These are phyloP conservation scores for Notarius quadriscutis DNA, from an alignment of 2,113 vertebrate species.

Conservation along the genomic window DNA sequence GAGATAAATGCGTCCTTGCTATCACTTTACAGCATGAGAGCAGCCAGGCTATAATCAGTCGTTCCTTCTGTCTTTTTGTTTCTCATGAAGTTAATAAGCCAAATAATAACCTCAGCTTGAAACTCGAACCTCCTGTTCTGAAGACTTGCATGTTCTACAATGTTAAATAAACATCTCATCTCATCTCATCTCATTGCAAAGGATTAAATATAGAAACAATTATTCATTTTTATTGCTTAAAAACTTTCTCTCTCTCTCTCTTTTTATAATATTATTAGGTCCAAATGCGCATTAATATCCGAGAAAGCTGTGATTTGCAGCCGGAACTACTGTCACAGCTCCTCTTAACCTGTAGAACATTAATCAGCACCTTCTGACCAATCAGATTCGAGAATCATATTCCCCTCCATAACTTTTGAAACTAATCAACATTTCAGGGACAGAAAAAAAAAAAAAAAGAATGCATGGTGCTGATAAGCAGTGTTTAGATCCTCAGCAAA, in stretches of 20 bases:
- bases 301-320: not conserved
- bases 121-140: not conserved
- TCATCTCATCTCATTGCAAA: not conserved
- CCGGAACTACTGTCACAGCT: not conserved
- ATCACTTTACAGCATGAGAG: not conserved
- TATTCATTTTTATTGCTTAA: too few species aligned
- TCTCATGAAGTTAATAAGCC: not conserved
- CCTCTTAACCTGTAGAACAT: not conserved
- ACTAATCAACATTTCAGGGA: not conserved
- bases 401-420: not conserved
- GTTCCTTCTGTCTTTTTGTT: not conserved
- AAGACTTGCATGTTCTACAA: not conserved
- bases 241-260: fast-evolving
- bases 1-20: not conserved
- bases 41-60: not conserved
- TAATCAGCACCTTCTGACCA: not conserved
- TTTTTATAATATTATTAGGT: not conserved
- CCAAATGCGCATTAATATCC: not conserved
- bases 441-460: too few species aligned
- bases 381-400: not conserved
- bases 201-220: not conserved
- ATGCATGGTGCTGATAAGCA: not conserved
- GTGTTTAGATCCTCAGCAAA: not conserved
- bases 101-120: not conserved
- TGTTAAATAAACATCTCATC: not conserved